Evolutionary conservation across 2,113 vertebrate genomes (phyloP).

Genomic region (Lagenorhynchus albirostris): DNA sequence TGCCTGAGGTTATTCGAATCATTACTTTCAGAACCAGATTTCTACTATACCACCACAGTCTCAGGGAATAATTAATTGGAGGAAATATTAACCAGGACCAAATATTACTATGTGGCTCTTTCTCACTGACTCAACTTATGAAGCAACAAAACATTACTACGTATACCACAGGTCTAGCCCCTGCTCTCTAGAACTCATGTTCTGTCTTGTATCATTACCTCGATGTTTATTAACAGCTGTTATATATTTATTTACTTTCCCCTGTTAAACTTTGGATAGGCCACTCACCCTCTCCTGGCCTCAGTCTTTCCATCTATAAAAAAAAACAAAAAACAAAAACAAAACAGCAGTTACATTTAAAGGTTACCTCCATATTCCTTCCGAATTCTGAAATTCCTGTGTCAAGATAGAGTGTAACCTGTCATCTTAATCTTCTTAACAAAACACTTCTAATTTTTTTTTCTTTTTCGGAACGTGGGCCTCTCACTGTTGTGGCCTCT

Average conservation of each 20-base stretch:
- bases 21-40: neutral
- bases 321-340: neutral
- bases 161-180: neutral
- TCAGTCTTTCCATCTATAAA: neutral
- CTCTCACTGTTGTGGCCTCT: too few species aligned
- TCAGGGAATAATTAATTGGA: neutral
- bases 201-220: neutral
- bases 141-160: neutral
- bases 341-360: neutral
- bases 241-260: slow-evolving; percentile 18
- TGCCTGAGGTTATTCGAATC: neutral
- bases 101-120: neutral
- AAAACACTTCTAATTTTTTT: neutral
- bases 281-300: neutral
- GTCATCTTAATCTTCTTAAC: neutral
- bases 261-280: neutral
- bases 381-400: neutral
- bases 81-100: neutral
- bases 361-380: neutral
- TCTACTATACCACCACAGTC: neutral
- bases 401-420: neutral
- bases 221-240: neutral
- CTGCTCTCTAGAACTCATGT: neutral
- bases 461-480: too few species aligned
- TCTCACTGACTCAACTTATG: neutral